Conservation (phyloP, 1,140 invertebrate species). For the Cyclargus thomasi region DNA sequence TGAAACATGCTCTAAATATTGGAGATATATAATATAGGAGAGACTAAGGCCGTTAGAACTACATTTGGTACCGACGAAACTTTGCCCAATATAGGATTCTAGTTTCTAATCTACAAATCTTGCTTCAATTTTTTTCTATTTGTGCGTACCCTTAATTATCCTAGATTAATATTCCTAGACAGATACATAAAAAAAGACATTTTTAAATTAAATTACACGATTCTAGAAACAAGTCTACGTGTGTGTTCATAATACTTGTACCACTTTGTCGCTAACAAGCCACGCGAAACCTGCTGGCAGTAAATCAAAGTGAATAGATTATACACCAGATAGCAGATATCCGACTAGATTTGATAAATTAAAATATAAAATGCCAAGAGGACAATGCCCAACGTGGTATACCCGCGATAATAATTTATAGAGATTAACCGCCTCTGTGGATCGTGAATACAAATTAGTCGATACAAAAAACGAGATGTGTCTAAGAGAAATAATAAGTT, state of each 20-base stretch:
- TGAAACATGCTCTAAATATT: too few relatives aligned
- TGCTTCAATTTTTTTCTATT: too few relatives aligned
- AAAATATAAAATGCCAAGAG: not conserved
- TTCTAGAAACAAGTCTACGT: not conserved
- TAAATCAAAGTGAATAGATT: not conserved
- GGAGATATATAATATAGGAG: too few relatives aligned
- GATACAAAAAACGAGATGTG: conserved; percentile 68
- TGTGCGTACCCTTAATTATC: too few relatives aligned
- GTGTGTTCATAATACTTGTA: not conserved
- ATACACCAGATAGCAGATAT: not conserved
- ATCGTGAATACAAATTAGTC: conserved; percentile 71
- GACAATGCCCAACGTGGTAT: conserved; percentile 1
- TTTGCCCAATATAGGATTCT: too few relatives aligned
- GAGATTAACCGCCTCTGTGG: conserved; percentile 63
- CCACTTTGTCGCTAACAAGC: not conserved
- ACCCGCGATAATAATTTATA: conserved; percentile 43
- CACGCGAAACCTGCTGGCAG: not conserved
- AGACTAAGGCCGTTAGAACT: too few relatives aligned
- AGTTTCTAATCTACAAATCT: too few relatives aligned
- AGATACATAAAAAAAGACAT: too few relatives aligned
- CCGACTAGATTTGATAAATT: not conserved
- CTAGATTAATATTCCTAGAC: too few relatives aligned
- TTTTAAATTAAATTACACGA: too few relatives aligned
- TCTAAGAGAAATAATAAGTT: conserved; percentile 68
- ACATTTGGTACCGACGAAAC: too few relatives aligned